Evolutionary conservation across 2,888 invertebrate species (phyloP), one percentile per base, ranked within the genome.

Genomic region (Thymelicus sylvestris): DNA sequence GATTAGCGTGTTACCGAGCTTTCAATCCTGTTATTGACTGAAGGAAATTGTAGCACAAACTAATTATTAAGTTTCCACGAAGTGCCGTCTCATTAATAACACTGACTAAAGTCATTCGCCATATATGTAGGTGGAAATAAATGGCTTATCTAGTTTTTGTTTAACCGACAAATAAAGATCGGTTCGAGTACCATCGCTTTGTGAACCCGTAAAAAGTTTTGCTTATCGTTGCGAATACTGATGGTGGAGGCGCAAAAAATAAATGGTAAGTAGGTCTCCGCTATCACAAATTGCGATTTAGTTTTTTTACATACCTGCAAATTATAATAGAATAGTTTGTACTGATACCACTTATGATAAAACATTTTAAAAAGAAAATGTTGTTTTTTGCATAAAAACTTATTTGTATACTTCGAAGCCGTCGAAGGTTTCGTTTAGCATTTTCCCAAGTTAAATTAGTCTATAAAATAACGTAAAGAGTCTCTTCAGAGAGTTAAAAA

Each of bases 1-100:
- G 7, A 31, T 41, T 41, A 12, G 39, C 7, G 5, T 39, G 15
- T 47, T 47, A 47, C 12, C 44, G 13, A 55, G 55, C 41, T 6
- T 44, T 6, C 44, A 13, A 47, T 62, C 41, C 62, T 15, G 52
- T 62, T 44, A 31, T 13, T 74, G 75, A 79, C 82, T 57, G 15
- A 57, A 85, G 84, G 80, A 84, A 85, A 83, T 82, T 78, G 81
- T 84, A 82, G 84, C 82, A 82, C 85, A 87, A 89, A 89, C 88
- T 88, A 91, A 91, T 91, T 88, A 89, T 86, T 83, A 84, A 84
- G 83, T 83, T 83, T 77, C 91, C 90, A 80, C 87, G 83, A 86
- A 79, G 74, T 79, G 76, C 78, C 77, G 78, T 80, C 83, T 81
- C 83, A 84, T 86, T 88, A 88, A 87, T 88, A 89, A 85, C 81